phyloP scores from a whole-genome alignment of 2,113 vertebrate genomes.

The Zosterops pallidus region DNA sequence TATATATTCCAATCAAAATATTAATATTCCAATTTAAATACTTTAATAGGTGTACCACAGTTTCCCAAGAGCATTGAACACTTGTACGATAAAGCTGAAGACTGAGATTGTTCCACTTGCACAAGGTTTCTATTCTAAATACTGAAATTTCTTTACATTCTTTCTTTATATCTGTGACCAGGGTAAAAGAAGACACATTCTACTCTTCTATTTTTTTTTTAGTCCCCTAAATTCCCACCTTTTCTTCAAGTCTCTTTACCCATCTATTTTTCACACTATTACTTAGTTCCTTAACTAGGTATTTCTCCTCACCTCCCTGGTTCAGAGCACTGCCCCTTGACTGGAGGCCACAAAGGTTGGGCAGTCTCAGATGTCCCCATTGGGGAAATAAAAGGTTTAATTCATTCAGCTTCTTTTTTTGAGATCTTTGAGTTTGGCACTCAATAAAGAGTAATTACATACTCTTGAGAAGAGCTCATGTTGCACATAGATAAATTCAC shows the following conservation, averaged over 20 bases:
- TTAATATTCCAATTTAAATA: background rate
- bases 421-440: background rate
- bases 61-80: accelerated
- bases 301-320: background rate
- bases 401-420: background rate
- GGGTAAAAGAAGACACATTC: accelerated
- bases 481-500: background rate
- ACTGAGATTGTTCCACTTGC: background rate
- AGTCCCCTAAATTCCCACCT: background rate
- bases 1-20: background rate
- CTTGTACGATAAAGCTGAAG: background rate
- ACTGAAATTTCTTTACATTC: background rate
- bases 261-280: background rate
- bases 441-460: background rate
- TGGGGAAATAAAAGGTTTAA: background rate
- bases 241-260: too few species aligned
- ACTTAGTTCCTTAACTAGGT: accelerated
- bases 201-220: background rate
- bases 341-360: background rate
- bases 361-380: background rate
- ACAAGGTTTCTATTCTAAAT: background rate
- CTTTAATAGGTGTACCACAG: background rate
- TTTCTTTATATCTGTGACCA: background rate
- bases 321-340: background rate
- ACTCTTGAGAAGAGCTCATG: background rate